Conservation (phyloP, 2,113 vertebrate genomes). For the Phoenicopterus ruber region DNA sequence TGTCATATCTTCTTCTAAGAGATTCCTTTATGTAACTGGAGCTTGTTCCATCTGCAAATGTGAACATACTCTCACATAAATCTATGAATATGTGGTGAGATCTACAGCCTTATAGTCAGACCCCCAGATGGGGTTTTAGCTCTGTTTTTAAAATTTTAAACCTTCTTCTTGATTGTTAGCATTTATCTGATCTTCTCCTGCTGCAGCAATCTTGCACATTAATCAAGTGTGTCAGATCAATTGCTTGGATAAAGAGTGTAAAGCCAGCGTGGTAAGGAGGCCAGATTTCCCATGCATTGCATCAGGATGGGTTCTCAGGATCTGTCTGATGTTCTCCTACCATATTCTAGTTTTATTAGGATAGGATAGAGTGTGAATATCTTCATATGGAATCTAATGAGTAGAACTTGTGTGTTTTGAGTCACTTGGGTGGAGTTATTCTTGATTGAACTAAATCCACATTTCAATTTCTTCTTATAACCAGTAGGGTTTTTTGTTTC, state of each 20-base stretch:
- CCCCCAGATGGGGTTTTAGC: background rate
- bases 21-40: background rate
- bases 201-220: background rate
- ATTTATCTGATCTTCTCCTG: background rate
- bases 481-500: background rate
- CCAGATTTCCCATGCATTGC: background rate
- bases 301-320: background rate
- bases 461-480: background rate
- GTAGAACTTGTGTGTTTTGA: background rate
- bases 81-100: background rate
- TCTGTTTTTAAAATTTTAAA: slow-evolving; percentile 3
- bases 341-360: background rate
- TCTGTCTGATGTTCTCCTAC: background rate
- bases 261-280: background rate
- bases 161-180: background rate
- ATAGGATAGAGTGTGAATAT: background rate
- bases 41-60: background rate
- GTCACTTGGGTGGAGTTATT: background rate
- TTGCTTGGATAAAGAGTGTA: background rate
- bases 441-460: background rate
- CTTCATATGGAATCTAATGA: background rate
- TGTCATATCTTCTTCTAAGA: background rate
- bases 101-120: background rate
- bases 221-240: background rate
- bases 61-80: background rate